Evolutionary conservation across 2,113 vertebrate species (phyloP).

Genomic region (Festucalex cinctus): DNA sequence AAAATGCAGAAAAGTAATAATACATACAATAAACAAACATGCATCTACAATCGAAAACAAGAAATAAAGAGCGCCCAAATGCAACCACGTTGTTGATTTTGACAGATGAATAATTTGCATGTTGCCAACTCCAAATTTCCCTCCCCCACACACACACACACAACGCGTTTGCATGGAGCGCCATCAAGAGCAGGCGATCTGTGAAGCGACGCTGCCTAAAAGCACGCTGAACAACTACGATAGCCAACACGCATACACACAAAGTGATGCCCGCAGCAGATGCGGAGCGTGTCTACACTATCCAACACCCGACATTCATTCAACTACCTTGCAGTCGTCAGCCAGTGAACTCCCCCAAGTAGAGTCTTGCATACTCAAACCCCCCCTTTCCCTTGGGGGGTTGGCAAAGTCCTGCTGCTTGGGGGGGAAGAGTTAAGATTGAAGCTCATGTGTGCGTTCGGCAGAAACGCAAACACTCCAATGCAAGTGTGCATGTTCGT

Average conservation of each 20-base stretch:
- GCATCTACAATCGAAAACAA: constrained; percentile 26
- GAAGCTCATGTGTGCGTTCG: constrained; percentile 52
- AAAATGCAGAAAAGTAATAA: constrained; percentile 15
- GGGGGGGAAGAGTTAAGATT: constrained; percentile 68
- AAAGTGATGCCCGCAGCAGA: constrained; percentile 17
- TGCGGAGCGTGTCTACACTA: constrained; percentile 14
- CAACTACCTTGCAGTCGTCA: constrained; percentile 79
- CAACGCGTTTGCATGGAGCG: constrained; percentile 64
- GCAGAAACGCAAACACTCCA: constrained; percentile 46
- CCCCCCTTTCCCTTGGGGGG: constrained; percentile 69
- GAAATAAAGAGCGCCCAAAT: constrained; percentile 50
- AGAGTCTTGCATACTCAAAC: constrained; percentile 74
- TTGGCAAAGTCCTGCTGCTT: constrained; percentile 75
- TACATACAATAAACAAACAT: constrained; percentile 2
- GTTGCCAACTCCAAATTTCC: not conserved
- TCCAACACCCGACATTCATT: constrained; percentile 38
- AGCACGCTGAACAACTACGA: constrained; percentile 24
- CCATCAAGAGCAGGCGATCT: constrained; percentile 15
- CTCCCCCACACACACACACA: not conserved
- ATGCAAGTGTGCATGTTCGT: constrained; percentile 41
- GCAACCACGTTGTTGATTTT: constrained; percentile 56
- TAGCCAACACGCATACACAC: constrained; percentile 11
- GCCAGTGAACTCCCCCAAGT: constrained; percentile 76
- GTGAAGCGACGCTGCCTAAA: constrained; percentile 29
- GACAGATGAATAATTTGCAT: constrained; percentile 16